phyloP scores from a whole-genome alignment of 2,888 invertebrate species.

The Cosmorhoe ocellata region DNA sequence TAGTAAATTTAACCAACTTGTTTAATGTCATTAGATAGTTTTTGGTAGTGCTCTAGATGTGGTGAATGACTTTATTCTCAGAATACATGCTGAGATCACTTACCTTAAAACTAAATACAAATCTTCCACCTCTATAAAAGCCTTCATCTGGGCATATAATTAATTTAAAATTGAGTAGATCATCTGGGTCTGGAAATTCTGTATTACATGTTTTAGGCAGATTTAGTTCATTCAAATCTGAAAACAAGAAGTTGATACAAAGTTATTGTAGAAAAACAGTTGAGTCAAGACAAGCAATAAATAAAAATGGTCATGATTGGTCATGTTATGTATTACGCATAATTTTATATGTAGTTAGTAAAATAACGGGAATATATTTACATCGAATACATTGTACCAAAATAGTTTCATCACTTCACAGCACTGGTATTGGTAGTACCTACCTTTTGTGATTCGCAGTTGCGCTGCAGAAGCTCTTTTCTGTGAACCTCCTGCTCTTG shows the following conservation, averaged over 20 bases:
- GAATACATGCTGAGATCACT: constrained; percentile 17
- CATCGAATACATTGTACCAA: constrained; percentile 1
- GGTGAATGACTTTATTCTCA: too few species aligned
- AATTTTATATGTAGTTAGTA: too few species aligned
- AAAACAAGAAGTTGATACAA: constrained; percentile 6
- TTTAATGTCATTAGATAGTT: too few species aligned
- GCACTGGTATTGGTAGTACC: constrained; percentile 18
- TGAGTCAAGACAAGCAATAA: too few species aligned
- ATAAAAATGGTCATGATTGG: too few species aligned
- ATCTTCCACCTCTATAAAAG: constrained; percentile 96
- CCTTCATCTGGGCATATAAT: constrained; percentile 99
- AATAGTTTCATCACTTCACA: constrained; percentile 26
- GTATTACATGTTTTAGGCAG: constrained; percentile 98
- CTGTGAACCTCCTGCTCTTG: constrained; percentile 85
- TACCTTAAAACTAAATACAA: constrained; percentile 97
- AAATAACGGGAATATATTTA: neutral
- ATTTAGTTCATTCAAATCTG: constrained; percentile 98
- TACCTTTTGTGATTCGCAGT: constrained; percentile 98
- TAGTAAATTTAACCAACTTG: too few species aligned
- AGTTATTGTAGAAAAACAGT: neutral
- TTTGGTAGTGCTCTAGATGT: too few species aligned
- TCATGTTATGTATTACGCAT: too few species aligned
- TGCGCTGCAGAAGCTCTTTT: constrained; percentile 98
- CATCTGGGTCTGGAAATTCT: constrained; percentile 98
- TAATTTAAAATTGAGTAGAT: constrained; percentile 97